These are phyloP conservation scores for Macquaria ambigua DNA, from an alignment of 2,113 vertebrate species.

Conservation along the genomic window DNA sequence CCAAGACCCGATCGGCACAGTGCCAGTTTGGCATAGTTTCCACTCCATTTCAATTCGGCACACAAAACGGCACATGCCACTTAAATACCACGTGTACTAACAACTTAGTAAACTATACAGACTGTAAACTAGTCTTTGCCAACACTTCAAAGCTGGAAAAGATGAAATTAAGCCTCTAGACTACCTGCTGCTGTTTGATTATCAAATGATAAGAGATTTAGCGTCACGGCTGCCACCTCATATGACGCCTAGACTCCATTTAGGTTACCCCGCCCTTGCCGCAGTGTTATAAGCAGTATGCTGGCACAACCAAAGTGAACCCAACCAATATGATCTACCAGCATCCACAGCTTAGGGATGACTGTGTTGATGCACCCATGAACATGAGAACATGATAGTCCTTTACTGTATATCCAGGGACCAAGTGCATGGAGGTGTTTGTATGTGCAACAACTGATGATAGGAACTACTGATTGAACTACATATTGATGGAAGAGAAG, in stretches of 20 bases:
- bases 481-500: slow-evolving; percentile 3
- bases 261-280: background rate
- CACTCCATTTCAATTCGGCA: slow-evolving; percentile 1
- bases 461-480: slow-evolving; percentile 10
- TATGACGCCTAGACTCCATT: background rate
- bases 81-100: background rate
- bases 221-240: background rate
- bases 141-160: background rate
- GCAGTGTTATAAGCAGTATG: background rate
- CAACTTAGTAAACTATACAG: background rate
- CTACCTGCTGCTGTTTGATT: slow-evolving; percentile 12
- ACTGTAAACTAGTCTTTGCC: background rate
- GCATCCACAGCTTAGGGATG: background rate
- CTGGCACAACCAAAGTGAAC: background rate
- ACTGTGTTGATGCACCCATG: background rate
- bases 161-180: background rate
- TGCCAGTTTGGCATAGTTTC: slow-evolving; percentile 8
- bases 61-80: background rate
- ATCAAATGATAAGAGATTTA: slow-evolving; percentile 7
- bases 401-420: background rate
- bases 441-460: slow-evolving; percentile 3
- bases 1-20: background rate
- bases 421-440: background rate
- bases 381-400: background rate
- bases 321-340: slow-evolving; percentile 8